Base-by-base conservation (phyloP, 1,140 invertebrate species). In the Drosophila sp. region DNA sequence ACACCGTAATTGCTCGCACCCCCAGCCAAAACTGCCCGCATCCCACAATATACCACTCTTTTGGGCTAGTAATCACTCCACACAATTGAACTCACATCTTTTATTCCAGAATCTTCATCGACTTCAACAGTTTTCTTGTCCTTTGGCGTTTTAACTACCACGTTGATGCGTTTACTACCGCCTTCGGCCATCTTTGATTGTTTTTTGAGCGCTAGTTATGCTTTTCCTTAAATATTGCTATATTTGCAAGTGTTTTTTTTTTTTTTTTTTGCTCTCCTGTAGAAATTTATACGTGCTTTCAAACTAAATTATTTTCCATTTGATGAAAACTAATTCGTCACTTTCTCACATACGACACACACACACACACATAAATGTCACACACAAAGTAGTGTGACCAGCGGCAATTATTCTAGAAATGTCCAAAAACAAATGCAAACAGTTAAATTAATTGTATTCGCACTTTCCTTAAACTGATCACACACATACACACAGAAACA, bases 61-160 rank as follows among this genome's bases (percentile, higher is more conserved):
- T n/a, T 36, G 2, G 11, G 27, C 9, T n/a, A 38, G n/a, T n/a
- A n/a, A n/a, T n/a, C 46, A 53, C 62, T 27, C 14, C 11, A 13
- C 6, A 21, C 21, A 43, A 45, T 53, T 21, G 36, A 69, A 95
- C 95, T 95, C 94, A 98, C 97, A 92, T 98, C 96, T 94, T 97
- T 97, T 65, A 99, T 96, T 79, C 95, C 94, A 56, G 96, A 96
- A 94, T 97, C 94, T 90, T 96, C 95, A 77, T 96, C 95, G 48
- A 98, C 95, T 93, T 97, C 95, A 66, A 99, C 94, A 78, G 94
- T 95, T 93, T 98, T 96, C 92, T 97, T 97, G 93, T 98, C 97
- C 94, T 98, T 99, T 34, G 97, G 96, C 71, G 98, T 99, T 96
- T 99, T 99, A 61, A 99, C 96, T 87, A 96, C 97, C 91, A 99